Evolutionary conservation across 2,888 invertebrate species (phyloP), one percentile per base, ranked within the genome.

Genomic region (Ptychoptera contaminata): DNA sequence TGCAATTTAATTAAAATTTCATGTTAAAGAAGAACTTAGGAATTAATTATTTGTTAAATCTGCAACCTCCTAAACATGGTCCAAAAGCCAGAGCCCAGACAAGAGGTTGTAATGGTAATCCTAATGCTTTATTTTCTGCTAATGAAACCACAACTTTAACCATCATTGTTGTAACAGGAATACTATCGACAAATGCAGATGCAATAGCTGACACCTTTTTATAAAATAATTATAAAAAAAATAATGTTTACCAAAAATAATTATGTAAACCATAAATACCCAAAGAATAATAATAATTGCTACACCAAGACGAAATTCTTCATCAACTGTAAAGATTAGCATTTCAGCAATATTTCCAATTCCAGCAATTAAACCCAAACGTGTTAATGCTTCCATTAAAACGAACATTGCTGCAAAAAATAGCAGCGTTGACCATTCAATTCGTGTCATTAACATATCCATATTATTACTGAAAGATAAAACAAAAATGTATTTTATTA

Each of bases 111-210:
- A 91, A 63, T 0, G 88, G 87, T 42, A 92, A 60, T 9, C 73
- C 67, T 1, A 88, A 63, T 1, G 74, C 71, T 0, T 72, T 69
- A 55, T 83, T 82, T 34, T 76, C 71, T 0, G 82, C 77, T 40
- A 87, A 59, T 16, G 76, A 72, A 1, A 76, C 78, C 4, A 83
- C 80, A 34, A 90, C 76, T 34, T 81, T 72, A 1, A 91, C 74
- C 91, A 92, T 92, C 80, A 92, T 90, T 0, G 90, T 87, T 0
- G 91, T 85, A 43, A 91, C 74, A 0, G 92, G 91, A 43, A 92
- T 84, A 62, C 91, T 92, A 63, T 92, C 91, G 1, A 92, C 81
- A 55, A 92, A 82, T 1, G 90, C 83, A 11, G 90, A 90, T 0
- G 82, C 82, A 9, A 87, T 42, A 0, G 87, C 87, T 0, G 91